Percentiles rank a stretch among this genome's conserved stretches.
These are phyloP conservation scores for Ameiurus melas DNA, from an alignment of 2,113 vertebrate species.

Conservation along the genomic window DNA sequence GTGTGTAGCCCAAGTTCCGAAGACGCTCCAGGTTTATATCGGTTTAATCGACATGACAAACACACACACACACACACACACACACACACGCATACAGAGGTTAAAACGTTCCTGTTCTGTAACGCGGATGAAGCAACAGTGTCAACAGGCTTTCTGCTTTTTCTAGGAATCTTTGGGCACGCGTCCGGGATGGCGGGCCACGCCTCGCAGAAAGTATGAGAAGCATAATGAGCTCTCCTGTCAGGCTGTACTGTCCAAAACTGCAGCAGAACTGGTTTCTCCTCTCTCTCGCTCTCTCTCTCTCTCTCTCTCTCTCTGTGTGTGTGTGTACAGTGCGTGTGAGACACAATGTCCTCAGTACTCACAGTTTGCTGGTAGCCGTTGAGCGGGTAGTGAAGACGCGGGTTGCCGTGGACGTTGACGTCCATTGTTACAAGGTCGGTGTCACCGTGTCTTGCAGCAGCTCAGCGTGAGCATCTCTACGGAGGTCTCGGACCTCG, in stretches of 20 bases:
- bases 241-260: conserved; percentile 52
- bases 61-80: background rate
- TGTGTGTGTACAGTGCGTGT: conserved; percentile 44
- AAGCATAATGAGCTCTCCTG: conserved; percentile 46
- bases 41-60: background rate
- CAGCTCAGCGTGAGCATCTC: conserved; percentile 42
- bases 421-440: conserved; percentile 65
- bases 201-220: conserved; percentile 63
- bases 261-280: conserved; percentile 65
- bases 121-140: background rate
- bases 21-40: background rate
- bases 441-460: conserved; percentile 49
- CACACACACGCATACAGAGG: background rate
- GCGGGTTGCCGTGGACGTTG: conserved; percentile 58
- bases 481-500: conserved; percentile 3
- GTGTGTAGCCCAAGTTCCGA: background rate
- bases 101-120: background rate
- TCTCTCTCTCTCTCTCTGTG: conserved; percentile 2
- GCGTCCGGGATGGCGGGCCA: conserved; percentile 42
- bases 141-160: background rate
- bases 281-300: background rate
- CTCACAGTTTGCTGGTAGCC: conserved; percentile 45
- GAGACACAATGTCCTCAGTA: background rate
- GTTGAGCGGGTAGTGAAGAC: conserved; percentile 59
- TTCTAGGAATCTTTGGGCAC: background rate